Base-by-base conservation (phyloP, 2,113 vertebrate species). In the Coptodon rendalli region DNA sequence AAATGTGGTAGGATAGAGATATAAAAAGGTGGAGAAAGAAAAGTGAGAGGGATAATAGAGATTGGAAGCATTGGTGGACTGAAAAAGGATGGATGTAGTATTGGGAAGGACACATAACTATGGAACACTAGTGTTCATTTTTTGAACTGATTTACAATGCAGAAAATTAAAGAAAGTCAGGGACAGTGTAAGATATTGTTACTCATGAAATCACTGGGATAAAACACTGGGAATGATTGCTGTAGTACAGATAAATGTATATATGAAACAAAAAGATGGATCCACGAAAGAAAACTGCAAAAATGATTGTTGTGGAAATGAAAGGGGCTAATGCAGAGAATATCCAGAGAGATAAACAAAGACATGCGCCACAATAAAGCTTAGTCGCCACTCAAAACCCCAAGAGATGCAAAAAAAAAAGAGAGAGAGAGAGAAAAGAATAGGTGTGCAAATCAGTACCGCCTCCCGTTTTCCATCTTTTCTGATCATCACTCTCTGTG, bases 381-480 rank as follows among this genome's bases (percentile, higher is more conserved):
- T 6, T 6, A 31, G 83, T 29, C 84, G 56, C 66, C 38, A 56
- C 59, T 63, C 14, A 48, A 56, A 86, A 83, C 34, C 82, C 56
- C 84, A 50, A 53, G 83, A 92, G 92, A 87, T 27, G 71, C 63
- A 86, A 59, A 27, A 22, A n/a, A 63, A 31, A 17, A 68, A 45
- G 17, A 3, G 19, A 36, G 13, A 38, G 29, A 68, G 24, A 85
- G 34, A 34, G 29, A 90, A 90, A 90, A 89, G 86, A 93, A 94
- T 88, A 90, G 82, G 63, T 90, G 92, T 90, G 92, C 84, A 94
- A 94, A 95, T 90, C 13, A 56, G 52, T 2, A 14, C 22, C 7
- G 5, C 43, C 50, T 31, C 34, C 50, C 81, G 50, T 50, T 40
- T 57, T 78, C 43, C 66, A 61, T 79, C 22, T 81, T 48, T 88